phyloP scores from a whole-genome alignment of 2,797 vertebrate species.

The Takifugu rubripes region DNA sequence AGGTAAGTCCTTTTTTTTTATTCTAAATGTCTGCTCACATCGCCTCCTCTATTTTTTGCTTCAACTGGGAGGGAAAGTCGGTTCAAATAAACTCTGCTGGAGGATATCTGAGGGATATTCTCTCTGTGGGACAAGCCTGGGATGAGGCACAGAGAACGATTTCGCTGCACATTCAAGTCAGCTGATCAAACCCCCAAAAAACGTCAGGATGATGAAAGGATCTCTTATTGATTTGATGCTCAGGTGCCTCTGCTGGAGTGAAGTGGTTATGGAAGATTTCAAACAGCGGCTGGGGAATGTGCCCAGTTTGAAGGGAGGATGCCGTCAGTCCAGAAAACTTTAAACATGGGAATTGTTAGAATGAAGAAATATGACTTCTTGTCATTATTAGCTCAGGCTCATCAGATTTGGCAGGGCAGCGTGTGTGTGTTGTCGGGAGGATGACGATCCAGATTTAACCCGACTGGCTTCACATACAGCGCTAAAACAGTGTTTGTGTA shows the following conservation, averaged over 20 bases:
- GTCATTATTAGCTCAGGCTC: slow-evolving; percentile 14
- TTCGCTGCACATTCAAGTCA: slow-evolving; percentile 22
- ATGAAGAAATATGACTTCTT: neutral
- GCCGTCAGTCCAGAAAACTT: slow-evolving; percentile 41
- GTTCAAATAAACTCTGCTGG: slow-evolving; percentile 43
- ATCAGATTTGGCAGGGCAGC: slow-evolving; percentile 28
- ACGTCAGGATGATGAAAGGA: slow-evolving; percentile 31
- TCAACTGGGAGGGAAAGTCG: slow-evolving; percentile 23
- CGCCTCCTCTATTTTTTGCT: slow-evolving; percentile 39
- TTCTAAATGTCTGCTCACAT: slow-evolving; percentile 19
- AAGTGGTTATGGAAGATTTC: slow-evolving; percentile 17
- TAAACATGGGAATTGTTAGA: slow-evolving; percentile 16
- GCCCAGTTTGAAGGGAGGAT: slow-evolving; percentile 6
- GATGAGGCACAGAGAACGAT: slow-evolving; percentile 39
- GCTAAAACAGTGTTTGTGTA: slow-evolving; percentile 34
- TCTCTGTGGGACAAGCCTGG: slow-evolving; percentile 35
- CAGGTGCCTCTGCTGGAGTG: slow-evolving; percentile 17
- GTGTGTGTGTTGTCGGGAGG: slow-evolving; percentile 25
- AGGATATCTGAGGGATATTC: slow-evolving; percentile 40
- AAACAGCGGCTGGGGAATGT: slow-evolving; percentile 18
- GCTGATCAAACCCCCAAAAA: slow-evolving; percentile 37
- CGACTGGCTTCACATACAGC: slow-evolving; percentile 29
- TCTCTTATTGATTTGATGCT: slow-evolving; percentile 34
- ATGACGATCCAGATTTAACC: slow-evolving; percentile 39
- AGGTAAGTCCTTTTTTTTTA: slow-evolving; percentile 81